Base-by-base conservation (phyloP, 2,113 vertebrate species). In the Corythoichthys haematopterus region DNA sequence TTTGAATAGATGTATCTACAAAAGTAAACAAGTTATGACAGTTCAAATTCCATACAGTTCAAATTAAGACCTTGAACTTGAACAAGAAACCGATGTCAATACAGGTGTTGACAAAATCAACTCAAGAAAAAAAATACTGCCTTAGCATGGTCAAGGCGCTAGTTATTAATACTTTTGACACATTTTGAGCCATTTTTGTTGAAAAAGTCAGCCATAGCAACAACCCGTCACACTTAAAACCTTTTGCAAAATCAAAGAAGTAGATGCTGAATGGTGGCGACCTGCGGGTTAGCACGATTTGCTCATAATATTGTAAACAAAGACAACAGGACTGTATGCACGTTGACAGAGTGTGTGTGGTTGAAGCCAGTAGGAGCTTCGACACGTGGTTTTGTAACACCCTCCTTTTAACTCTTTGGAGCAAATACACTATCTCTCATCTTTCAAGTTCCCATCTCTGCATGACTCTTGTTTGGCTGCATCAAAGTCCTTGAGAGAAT, bases 401-500 rank as follows among this genome's bases (percentile, higher is more conserved):
- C 70, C 66, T 73, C 66, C 80, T 82, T 85, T 85, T 85, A 61
- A 76, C 78, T 40, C 50, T 66, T 71, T 75, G 72, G 2, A 62
- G 82, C 73, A 81, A 79, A 83, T 88, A 28, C 20, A 28, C 20
- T 28, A 71, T 78, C 37, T 57, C 67, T 77, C 68, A 72, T 84
- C 70, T 77, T 72, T 77, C 69, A 77, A 66, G 68, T 70, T 64
- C 51, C 40, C 36, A 61, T 60, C 66, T 74, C 51, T 47, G 60
- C 69, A 57, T 13, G 63, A 84, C 71, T 71, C 64, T 67, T 79
- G 79, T 88, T 87, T 77, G 79, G 80, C 85, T 36, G 61, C 66
- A 62, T 77, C 71, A 16, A 72, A 72, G 71, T 81, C 82, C 85
- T 76, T 76, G 60, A 65, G 82, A 90, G 85, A 72, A 70, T 46